Evolutionary conservation across 2,797 vertebrate species (phyloP), one percentile per base, ranked within the genome.

Genomic region (Hypotaenidia philippensis): DNA sequence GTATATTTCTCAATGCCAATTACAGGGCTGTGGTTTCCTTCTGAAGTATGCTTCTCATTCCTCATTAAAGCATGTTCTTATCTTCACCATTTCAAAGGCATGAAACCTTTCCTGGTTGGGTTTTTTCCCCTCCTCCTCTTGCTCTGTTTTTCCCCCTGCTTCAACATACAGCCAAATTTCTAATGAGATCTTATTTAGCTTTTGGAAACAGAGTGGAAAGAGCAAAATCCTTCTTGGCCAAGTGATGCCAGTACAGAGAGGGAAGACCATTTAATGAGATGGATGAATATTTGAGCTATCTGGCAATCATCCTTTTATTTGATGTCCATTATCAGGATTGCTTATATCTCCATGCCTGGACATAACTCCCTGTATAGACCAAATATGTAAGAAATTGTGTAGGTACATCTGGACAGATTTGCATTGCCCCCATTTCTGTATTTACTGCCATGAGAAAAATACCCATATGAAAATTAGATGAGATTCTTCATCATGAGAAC

Each of bases 21-120:
- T 82, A 82, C 63, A 71, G 29, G 75, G 38, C n/a, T 57, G n/a
- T 8, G 18, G 32, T 41, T 87, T 78, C 83, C 38, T 53, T 87
- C 71, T 87, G 61, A 93, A 94, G 79, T 38, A 41, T 29, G 31
- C 49, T 87, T 59, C 91, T 92, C 59, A 23, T 79, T 88, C 44
- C 68, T 90, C 75, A 90, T 88, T 92, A 90, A 85, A 93, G 40
- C 17, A 34, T 19, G n/a, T 66, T 87, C 68, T 79, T 79, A 75
- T 83, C 66, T 92, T 79, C 59, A 75, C 49, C 71, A 75, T 53
- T 79, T 94, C 86, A 93, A 90, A 90, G 49, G 45, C 78, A 64
- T 16, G 3, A 87, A 78, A 50, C 13, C 16, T 75, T 61, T 23
- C 9, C 11, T 68, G 25, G 18, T 19, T 44, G 41, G 18, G 18